Evolutionary conservation across 2,797 vertebrate genomes (phyloP), one percentile per base, ranked within the genome.

Genomic region (Galaxias olidus): DNA sequence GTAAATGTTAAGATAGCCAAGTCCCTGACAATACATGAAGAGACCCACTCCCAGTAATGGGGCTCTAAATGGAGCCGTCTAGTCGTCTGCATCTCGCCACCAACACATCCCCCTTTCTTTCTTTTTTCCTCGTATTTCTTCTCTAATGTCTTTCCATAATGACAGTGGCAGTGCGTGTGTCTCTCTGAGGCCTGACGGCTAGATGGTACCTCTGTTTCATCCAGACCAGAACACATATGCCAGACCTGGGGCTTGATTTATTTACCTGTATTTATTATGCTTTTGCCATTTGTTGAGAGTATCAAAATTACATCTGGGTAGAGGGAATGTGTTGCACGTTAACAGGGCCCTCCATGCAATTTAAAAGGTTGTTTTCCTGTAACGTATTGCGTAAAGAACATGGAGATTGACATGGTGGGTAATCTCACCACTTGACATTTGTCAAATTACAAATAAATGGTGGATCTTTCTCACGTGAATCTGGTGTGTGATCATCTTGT

Each of bases 31-130:
- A 30, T 30, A 30, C 30, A 2, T 30, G 30, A 2, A 30, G 30
- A 30, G 30, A 30, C 30, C 63, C 73, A 50, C 60, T 69, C 54
- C 49, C 63, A 56, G 63, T 79, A 84, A 78, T 81, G 71, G 83
- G 75, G 71, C 68, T 76, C 46, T 79, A 82, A 79, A 76, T 75
- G 65, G 68, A 75, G 51, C 65, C 65, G 69, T 53, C 55, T 61
- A 50, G 47, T 17, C 18, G 20, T 55, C 57, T 66, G 47, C 49
- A 61, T 65, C 60, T 52, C 61, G 42, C 66, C 49, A 57, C 18
- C 45, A 4, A 49, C 58, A 63, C 48, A 41, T 67, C 69, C 51
- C 47, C 64, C 59, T 75, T 55, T 20, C 58, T 62, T 43, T 47
- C 19, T 40, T 42, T 44, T 62, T 49, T 54, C 46, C 57, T 68